Percentiles rank a stretch among this genome's conserved stretches.
Conservation (phyloP, 2,888 invertebrate species). For the Phasia obesa region DNA sequence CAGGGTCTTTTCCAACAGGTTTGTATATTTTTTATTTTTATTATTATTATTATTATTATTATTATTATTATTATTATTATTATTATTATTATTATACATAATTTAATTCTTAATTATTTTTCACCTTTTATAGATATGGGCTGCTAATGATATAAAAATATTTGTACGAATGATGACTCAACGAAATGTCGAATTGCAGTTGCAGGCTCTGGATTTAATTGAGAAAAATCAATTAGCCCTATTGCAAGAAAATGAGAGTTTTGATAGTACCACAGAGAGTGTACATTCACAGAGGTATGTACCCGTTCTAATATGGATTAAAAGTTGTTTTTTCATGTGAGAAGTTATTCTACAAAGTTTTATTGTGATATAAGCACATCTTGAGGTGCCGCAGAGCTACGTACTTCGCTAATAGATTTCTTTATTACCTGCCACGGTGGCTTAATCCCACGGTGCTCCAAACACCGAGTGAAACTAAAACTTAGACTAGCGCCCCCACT, state of each 20-base stretch:
- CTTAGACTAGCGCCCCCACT: too few species aligned
- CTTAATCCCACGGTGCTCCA: too few species aligned
- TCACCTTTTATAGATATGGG: slow-evolving; percentile 86
- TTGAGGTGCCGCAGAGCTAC: too few species aligned
- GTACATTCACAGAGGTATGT: slow-evolving; percentile 72
- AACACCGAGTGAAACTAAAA: too few species aligned
- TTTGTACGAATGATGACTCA: slow-evolving; percentile 97
- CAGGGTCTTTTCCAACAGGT: slow-evolving; percentile 85
- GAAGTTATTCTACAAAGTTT: too few species aligned
- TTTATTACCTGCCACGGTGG: too few species aligned
- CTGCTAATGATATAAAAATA: slow-evolving; percentile 94
- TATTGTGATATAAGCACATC: too few species aligned
- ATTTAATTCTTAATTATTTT: neutral
- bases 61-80: neutral
- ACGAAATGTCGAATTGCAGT: slow-evolving; percentile 94
- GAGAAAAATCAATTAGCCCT: slow-evolving; percentile 89
- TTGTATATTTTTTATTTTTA: neutral
- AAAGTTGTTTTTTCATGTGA: too few species aligned
- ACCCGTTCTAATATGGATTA: too few species aligned
- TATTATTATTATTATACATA: neutral
- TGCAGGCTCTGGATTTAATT: slow-evolving; percentile 93
- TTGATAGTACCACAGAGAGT: slow-evolving; percentile 71
- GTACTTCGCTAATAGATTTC: too few species aligned
- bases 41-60: neutral
- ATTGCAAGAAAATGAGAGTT: slow-evolving; percentile 81